Evolutionary conservation across 2,888 invertebrate genomes (phyloP), one percentile per base, ranked within the genome.

Genomic region (Carabus problematicus): DNA sequence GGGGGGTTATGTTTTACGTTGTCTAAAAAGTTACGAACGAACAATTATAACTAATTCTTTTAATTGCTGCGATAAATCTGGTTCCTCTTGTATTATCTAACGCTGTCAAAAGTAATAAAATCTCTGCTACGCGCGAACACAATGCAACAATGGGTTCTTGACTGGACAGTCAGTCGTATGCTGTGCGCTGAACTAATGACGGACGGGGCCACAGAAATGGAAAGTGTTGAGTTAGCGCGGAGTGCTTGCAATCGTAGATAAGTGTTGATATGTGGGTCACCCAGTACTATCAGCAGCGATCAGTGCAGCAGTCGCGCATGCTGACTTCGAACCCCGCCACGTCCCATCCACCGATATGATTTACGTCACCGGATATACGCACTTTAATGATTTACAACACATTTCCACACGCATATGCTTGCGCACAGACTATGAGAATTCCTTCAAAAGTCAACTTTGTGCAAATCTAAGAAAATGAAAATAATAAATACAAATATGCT

Each of bases 301-400:
- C 61, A 61, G 61, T n/a, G 29, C 45, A 14, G 19, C 60, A 18
- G 18, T 60, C 16, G 47, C 60, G 45, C 60, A 18, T 59, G 42
- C 59, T 19, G n/a, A n/a, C n/a, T n/a, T n/a, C n/a, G n/a, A 12
- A 7, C 52, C 12, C 29, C 56, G 16, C 56, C 11, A 41, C 52
- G 19, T 62, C 49, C 52, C 29, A 49, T 62, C 40, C 47, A 39
- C n/a, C 29, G 29, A 29, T 29, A n/a, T 56, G 19, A 19, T 7
- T 56, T 56, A 29, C 59, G 43, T 59, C 59, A 52, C 63, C 52
- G 63, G 63, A 63, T 54, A 16, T 63, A 63, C 63, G 63, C 63
- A 40, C 45, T 16, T 52, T 39, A 62, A 47, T n/a, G n/a, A n/a
- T n/a, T 3, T 6, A 29, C 29, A 29, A 29, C 6, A 29, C 29